Evolutionary conservation across 2,888 invertebrate genomes (phyloP).

Genomic region (Fragum whitleyi): DNA sequence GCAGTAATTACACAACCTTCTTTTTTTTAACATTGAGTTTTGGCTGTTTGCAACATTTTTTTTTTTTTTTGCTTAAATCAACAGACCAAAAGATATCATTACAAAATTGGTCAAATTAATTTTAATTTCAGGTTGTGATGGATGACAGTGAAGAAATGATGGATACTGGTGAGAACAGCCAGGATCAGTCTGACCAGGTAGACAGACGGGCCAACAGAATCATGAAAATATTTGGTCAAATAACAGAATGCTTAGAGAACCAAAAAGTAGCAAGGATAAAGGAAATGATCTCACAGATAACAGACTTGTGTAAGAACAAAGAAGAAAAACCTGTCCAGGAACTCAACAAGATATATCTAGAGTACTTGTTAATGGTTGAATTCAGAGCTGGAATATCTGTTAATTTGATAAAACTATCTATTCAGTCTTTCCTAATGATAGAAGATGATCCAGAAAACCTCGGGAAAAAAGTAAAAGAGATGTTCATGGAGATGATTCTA

Average conservation of each 20-base stretch:
- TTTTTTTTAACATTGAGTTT: too few species aligned
- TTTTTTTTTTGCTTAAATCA: too few species aligned
- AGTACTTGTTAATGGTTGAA: not conserved
- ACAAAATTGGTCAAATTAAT: too few species aligned
- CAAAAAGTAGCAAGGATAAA: not conserved
- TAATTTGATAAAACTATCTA: not conserved
- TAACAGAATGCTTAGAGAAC: not conserved
- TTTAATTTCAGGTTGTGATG: too few species aligned
- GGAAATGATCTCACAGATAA: not conserved
- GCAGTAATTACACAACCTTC: too few species aligned
- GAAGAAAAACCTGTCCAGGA: not conserved
- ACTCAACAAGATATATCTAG: not conserved
- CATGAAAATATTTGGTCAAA: not conserved
- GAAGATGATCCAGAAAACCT: not conserved
- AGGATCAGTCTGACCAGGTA: too few species aligned
- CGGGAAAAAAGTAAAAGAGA: not conserved
- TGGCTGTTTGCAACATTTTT: too few species aligned
- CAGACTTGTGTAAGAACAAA: not conserved
- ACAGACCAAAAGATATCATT: too few species aligned
- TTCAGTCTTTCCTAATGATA: not conserved
- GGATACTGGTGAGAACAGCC: too few species aligned
- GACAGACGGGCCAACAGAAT: not conserved
- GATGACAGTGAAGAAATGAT: too few species aligned
- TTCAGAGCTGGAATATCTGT: slow-evolving; percentile 14
- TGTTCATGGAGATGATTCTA: slow-evolving; percentile 4